phyloP scores from a whole-genome alignment of 2,888 invertebrate genomes.

The Atethmia centrago region DNA sequence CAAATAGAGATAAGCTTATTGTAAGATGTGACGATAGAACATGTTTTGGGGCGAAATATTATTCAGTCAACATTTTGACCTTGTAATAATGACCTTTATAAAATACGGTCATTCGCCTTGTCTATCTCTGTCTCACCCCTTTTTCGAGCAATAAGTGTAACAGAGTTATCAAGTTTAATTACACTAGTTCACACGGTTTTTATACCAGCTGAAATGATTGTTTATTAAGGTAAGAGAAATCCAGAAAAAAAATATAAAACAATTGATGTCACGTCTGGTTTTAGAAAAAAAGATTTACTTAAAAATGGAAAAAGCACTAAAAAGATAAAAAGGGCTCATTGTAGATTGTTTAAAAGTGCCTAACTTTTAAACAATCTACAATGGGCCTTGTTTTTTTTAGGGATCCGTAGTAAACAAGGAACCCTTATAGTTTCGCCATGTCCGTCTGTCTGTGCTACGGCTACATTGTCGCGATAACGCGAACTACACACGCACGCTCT shows the following conservation, averaged over 20 bases:
- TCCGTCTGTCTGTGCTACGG: too few species aligned
- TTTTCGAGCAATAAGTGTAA: slow-evolving; percentile 62
- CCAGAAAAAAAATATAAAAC: not conserved
- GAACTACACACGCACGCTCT: too few species aligned
- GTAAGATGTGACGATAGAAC: slow-evolving; percentile 34
- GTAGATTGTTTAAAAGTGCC: too few species aligned
- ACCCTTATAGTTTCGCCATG: too few species aligned
- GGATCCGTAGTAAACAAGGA: too few species aligned
- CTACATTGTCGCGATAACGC: too few species aligned
- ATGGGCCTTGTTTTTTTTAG: too few species aligned
- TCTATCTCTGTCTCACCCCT: slow-evolving; percentile 69
- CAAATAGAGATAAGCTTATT: not conserved
- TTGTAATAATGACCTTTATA: slow-evolving; percentile 72
- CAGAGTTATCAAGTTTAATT: slow-evolving; percentile 59
- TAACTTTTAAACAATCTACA: too few species aligned
- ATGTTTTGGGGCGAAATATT: slow-evolving; percentile 41
- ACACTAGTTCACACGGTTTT: not conserved
- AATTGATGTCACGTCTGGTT: not conserved
- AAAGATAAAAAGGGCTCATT: too few species aligned
- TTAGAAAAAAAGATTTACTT: not conserved
- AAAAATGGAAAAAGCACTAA: not conserved
- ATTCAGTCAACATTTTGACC: slow-evolving; percentile 67
- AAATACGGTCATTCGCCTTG: slow-evolving; percentile 74
- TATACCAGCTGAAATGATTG: not conserved
- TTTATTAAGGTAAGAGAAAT: not conserved